Conservation (phyloP, 1,140 invertebrate genomes). For the Steinernema khuongi region DNA sequence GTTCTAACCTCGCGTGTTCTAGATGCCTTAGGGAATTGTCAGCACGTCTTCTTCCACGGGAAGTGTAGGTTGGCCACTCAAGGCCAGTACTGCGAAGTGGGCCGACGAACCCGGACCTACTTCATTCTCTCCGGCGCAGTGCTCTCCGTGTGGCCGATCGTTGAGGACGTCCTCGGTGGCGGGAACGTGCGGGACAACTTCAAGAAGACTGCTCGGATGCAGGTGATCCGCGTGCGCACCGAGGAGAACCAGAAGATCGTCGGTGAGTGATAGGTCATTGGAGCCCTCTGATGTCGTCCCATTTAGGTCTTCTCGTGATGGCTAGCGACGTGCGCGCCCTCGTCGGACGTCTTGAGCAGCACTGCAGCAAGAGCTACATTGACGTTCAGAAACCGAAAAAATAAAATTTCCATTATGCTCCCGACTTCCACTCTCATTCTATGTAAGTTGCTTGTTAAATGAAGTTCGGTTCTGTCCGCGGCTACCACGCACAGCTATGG, state of each 20-base stretch:
- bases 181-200: constrained; percentile 26
- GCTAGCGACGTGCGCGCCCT: constrained; percentile 41
- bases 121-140: constrained; percentile 85
- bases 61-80: constrained; percentile 78
- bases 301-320: constrained; percentile 48
- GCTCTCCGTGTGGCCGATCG: constrained; percentile 84
- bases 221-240: constrained; percentile 86
- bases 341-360: constrained; percentile 37
- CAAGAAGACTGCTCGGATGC: constrained; percentile 74
- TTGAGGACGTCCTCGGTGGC: constrained; percentile 70
- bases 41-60: constrained; percentile 62
- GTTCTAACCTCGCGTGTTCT: background rate
- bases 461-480: too few relatives aligned
- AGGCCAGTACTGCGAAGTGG: constrained; percentile 83
- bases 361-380: constrained; percentile 38
- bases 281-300: too few relatives aligned
- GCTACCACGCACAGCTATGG: too few relatives aligned
- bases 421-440: too few relatives aligned
- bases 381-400: too few relatives aligned
- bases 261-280: constrained; percentile 57
- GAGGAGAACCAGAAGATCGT: constrained; percentile 80
- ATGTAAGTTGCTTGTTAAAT: too few relatives aligned
- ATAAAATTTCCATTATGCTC: too few relatives aligned
- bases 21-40: constrained; percentile 34
- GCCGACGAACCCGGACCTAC: constrained; percentile 79